phyloP scores from a whole-genome alignment of 2,888 invertebrate genomes.

The Meandrusa payeni region DNA sequence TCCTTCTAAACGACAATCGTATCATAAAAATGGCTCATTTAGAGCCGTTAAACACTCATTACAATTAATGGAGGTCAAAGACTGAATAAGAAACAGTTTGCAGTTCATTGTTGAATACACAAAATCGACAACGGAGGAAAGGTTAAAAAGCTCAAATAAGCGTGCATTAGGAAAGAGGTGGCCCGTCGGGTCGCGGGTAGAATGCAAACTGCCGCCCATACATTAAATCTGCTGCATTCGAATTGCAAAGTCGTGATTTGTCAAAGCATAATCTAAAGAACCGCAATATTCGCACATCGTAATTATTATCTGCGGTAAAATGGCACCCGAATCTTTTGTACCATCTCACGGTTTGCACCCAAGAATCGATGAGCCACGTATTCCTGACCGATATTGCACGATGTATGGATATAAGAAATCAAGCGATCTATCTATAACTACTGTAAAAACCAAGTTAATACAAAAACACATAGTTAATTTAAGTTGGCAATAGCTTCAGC shows the following conservation, averaged over 20 bases:
- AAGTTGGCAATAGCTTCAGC: too few relatives aligned
- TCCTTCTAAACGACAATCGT: constrained; percentile 2
- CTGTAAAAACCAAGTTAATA: too few relatives aligned
- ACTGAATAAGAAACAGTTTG: constrained; percentile 61
- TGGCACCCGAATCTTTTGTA: constrained; percentile 68
- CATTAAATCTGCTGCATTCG: constrained; percentile 79
- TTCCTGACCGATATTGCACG: constrained; percentile 24
- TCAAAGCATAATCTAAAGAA: constrained; percentile 80
- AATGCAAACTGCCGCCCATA: constrained; percentile 81
- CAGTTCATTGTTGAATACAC: constrained; percentile 76
- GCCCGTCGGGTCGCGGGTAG: constrained; percentile 77
- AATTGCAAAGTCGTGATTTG: constrained; percentile 81
- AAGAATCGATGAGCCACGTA: constrained; percentile 26
- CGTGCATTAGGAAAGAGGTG: constrained; percentile 81
- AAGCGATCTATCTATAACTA: too few relatives aligned
- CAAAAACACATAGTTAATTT: too few relatives aligned
- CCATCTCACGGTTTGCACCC: constrained; percentile 53
- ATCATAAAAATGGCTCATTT: constrained; percentile 13
- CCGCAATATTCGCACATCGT: constrained; percentile 80
- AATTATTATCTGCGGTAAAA: constrained; percentile 77
- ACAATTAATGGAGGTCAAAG: constrained; percentile 54
- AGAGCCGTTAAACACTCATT: constrained; percentile 26
- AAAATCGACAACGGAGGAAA: constrained; percentile 73
- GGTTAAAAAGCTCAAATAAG: constrained; percentile 81
- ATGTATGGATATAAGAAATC: constrained; percentile 1